Evolutionary conservation across 2,797 vertebrate genomes (phyloP), one percentile per base, ranked within the genome.

Genomic region (Streptopelia turtur): DNA sequence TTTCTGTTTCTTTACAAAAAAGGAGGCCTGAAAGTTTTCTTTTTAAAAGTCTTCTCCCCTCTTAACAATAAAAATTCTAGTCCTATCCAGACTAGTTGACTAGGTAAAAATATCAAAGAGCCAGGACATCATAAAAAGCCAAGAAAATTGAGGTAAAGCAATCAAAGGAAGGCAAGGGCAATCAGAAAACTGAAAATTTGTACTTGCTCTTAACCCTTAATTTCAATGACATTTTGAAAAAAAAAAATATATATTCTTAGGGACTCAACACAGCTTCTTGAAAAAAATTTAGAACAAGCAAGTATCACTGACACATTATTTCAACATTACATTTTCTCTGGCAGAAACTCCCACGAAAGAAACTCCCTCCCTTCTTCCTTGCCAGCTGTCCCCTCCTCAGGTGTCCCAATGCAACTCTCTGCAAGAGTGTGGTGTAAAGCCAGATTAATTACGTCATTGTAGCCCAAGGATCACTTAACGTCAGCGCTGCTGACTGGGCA

Each of bases 1-100:
- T 83, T 86, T 66, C 78, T 87, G 10, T 78, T 93, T 91, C 78
- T 83, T 83, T 56, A 68, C n/a, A 57, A 90, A 92, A 94, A 94
- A 74, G 9, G 23, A 89, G 49, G 56, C 9, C 53, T 43, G 37
- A 76, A 87, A 91, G 25, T 27, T 71, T 64, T 47, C 3, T 9
- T 71, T 56, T 81, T 28, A 28, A 55, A 89, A 84, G 65, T 24
- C 6, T 47, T n/a, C 7, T 17, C 2, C 3, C 20, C 27, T 85
- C 30, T n/a, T 64, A 56, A 66, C 4, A 69, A 55, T 30, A 69
- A 83, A 65, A 90, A 43, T 27, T 63, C 49, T 77, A 87, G 41
- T 74, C 25, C 39, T 83, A 70, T 53, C 28, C 16, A 50, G 39
- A 53, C 16, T 59, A 59, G 35, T 8, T 65, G 50, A 72, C 35